phyloP scores from a whole-genome alignment of 2,113 vertebrate species.

The Sus scrofa region T2T-Sscrofa CM000830.6:116874001-116874500 shows the following conservation, averaged over 20 bases:
- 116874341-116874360: neutral
- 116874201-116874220: no score
- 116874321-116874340: neutral
- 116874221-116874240: neutral
- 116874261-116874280: neutral
- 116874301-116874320: neutral
- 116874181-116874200: neutral
- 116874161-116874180: neutral
- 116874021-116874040: neutral
- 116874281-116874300: neutral
- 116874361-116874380: neutral
- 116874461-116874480: no score
- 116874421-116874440: neutral
- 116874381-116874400: neutral
- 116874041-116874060: no score
- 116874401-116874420: neutral
- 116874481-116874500: no score
- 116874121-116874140: neutral
- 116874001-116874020: neutral
- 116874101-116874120: neutral
- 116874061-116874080: neutral
- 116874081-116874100: no score
- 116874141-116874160: neutral
- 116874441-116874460: no score
- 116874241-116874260: neutral